Percentiles rank a stretch among this genome's conserved stretches.
Evolutionary conservation across 1,140 invertebrate genomes (phyloP).

Genomic region (Ceratitis capitata): DNA sequence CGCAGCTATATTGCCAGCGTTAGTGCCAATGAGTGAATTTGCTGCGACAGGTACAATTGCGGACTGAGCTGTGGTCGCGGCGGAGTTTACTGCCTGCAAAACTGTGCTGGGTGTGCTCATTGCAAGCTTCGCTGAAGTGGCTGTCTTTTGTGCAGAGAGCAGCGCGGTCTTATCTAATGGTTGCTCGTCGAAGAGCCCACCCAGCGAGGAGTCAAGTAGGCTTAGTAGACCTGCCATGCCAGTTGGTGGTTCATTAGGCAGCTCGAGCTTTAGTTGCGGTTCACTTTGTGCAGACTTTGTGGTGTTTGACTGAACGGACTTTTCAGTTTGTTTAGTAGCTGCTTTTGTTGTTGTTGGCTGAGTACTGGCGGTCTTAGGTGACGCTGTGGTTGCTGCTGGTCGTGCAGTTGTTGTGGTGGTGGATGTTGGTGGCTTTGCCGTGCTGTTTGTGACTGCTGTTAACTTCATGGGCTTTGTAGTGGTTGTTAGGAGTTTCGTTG

Average conservation of each 20-base stretch:
- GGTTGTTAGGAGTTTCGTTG: conserved; percentile 33
- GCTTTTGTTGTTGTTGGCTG: conserved; percentile 37
- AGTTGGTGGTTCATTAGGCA: conserved; percentile 44
- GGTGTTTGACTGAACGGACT: background rate
- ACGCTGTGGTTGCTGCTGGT: conserved; percentile 37
- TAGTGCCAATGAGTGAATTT: conserved; percentile 55
- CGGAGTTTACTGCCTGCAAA: conserved; percentile 47
- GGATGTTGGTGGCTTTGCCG: background rate
- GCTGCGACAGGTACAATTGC: background rate
- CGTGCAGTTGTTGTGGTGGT: conserved; percentile 32
- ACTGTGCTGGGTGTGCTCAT: background rate
- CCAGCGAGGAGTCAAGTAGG: conserved; percentile 56
- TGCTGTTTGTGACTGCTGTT: background rate
- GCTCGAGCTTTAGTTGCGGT: background rate
- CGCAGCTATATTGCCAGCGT: conserved; percentile 47
- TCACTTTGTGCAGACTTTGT: background rate
- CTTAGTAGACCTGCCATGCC: conserved; percentile 58
- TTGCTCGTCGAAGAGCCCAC: conserved; percentile 41
- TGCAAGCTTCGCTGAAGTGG: background rate
- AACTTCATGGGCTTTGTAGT: background rate
- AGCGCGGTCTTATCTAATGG: background rate
- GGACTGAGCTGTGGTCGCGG: conserved; percentile 45
- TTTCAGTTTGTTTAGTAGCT: background rate
- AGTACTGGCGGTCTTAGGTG: conserved; percentile 6
- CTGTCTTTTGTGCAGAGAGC: background rate